Base-by-base conservation (phyloP, 2,797 vertebrate species). In the Threskiornis aethiopicus region DNA sequence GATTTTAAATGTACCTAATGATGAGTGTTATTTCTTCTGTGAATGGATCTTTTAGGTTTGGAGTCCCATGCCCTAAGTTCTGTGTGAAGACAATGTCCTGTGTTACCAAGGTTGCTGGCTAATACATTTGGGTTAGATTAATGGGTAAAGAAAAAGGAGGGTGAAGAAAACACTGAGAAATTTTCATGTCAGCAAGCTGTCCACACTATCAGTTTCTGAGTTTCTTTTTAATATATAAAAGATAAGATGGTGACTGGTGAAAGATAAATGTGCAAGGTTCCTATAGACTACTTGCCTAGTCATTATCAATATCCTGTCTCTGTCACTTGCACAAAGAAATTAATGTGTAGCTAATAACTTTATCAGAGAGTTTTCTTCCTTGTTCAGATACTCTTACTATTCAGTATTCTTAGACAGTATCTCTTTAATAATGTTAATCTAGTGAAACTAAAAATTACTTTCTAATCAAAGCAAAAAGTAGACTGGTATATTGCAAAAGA, bases 201-300 rank as follows among this genome's bases (percentile, higher is more conserved):
- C 94, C 37, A 39, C 0, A 4, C 22, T 87, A 82, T 87, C 73
- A 84, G 10, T 87, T 91, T 84, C 65, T 71, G 24, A 75, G 57
- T 89, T 84, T 41, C 61, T 85, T 80, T 93, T 83, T 93, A 72
- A 89, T 91, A 76, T 69, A 19, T 37, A 39, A 70, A 83, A 93
- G 89, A 91, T 94, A 94, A 93, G 79, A 72, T 0, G 5, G 25
- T 69, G 91, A 88, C 79, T 86, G 49, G 59, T 93, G 82, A 91
- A 88, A 92, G 94, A 91, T 96, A 91, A 90, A 79, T 79, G n/a
- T 94, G n/a, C 69, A 55, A 69, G 39, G 22, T 82, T 95, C 58
- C 72, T 90, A 69, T 37, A 84, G 49, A 64, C 61, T 91, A 15
- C 69, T 75, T 71, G 44, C 65, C 76, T 85, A 69, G 92, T 64